Conservation (phyloP, 1,140 invertebrate species). For the Spodoptera frugiperda region DNA sequence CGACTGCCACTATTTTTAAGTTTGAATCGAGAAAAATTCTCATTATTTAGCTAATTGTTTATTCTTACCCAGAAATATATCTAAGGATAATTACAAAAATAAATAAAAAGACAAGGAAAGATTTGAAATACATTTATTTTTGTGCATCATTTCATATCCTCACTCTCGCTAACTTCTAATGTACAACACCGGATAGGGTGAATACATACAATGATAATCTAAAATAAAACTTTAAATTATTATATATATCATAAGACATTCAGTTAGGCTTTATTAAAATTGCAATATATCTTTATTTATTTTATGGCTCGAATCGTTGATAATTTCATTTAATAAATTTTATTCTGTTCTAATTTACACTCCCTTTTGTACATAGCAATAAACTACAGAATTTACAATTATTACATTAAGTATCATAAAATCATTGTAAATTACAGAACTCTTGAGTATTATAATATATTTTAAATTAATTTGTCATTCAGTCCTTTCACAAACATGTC, state of each 20-base stretch:
- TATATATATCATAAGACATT: slow-evolving; percentile 82
- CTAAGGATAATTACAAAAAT: no score
- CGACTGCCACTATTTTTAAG: no score
- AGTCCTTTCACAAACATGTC: slow-evolving; percentile 28
- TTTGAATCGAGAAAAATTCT: no score
- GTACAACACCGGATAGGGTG: slow-evolving; percentile 79
- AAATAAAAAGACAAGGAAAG: slow-evolving; percentile 56
- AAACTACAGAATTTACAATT: slow-evolving; percentile 53
- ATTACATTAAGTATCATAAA: slow-evolving; percentile 26
- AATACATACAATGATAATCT: slow-evolving; percentile 71
- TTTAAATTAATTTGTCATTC: slow-evolving; percentile 32
- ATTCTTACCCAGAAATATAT: no score
- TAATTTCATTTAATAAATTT: slow-evolving; percentile 36
- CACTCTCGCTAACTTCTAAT: slow-evolving; percentile 77
- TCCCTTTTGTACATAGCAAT: slow-evolving; percentile 51
- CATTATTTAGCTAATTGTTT: no score
- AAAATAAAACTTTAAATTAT: slow-evolving; percentile 76
- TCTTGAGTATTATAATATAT: slow-evolving; percentile 49
- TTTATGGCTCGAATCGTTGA: slow-evolving; percentile 55
- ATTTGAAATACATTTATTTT: slow-evolving; percentile 84
- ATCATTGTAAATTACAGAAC: slow-evolving; percentile 45
- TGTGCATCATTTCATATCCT: slow-evolving; percentile 80
- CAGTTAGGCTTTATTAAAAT: slow-evolving; percentile 79
- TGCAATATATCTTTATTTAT: slow-evolving; percentile 60
- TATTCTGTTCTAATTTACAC: slow-evolving; percentile 47